Base-by-base conservation (phyloP, 2,113 vertebrate species). In the Pelusios castaneus region DNA sequence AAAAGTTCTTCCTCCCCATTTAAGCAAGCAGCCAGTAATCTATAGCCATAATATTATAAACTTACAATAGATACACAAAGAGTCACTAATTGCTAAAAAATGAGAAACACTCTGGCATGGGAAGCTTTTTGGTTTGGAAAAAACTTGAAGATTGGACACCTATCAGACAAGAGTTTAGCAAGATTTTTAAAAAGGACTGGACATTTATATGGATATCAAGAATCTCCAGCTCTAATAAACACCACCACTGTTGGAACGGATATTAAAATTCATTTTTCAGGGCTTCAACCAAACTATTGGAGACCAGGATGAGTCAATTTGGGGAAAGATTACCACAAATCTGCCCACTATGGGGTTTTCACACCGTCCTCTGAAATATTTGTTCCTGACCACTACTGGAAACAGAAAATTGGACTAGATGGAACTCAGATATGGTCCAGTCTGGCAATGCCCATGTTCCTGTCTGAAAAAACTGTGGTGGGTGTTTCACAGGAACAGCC, bases 311-410 rank as follows among this genome's bases (percentile, higher is more conserved):
- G 0, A 75, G 55, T 73, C 24, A 76, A 45, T 45, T 12, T 16
- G 76, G 75, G 56, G 63, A 38, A 55, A 83, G 22, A n/a, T 79
- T 27, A 85, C 38, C 6, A 6, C 0, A 47, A 29, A 87, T 47
- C 52, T 31, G 67, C 38, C 22, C 24, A 51, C 17, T 45, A 34
- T 56, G 78, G 47, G 0, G 1, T 49, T 51, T 56, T 25, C 41
- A 19, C 47, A 2, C 4, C 10, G 21, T n/a, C 73, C 14, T 41
- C 78, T 70, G 34, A 82, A 0, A 0, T 67, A 56, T 80, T 25
- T 25, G 41, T 83, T 75, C 7, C 5, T 5, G 54, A 45, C 38
- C 51, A 12, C 75, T 34, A 14, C 24, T 75, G 47, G 49, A 85
- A n/a, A 60, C n/a, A 38, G 63, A 22, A 77, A 10, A 45, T 0